phyloP scores from a whole-genome alignment of 2,113 vertebrate genomes.

The Casuarius casuarius region DNA sequence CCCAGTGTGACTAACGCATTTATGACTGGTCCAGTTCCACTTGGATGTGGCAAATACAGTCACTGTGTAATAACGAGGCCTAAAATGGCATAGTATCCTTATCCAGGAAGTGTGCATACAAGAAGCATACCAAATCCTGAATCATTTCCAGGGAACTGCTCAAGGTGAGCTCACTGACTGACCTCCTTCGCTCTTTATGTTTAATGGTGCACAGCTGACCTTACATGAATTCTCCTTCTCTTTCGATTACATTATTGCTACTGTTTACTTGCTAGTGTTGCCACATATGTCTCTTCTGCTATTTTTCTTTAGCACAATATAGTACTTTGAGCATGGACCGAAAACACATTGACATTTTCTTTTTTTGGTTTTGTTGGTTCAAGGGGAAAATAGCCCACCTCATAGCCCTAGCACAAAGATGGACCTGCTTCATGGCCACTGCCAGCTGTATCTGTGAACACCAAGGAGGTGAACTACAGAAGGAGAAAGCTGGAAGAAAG shows the following conservation, averaged over 20 bases:
- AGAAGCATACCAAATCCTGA: neutral
- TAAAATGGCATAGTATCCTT: neutral
- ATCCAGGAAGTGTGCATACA: neutral
- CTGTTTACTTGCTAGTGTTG: neutral
- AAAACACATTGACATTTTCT: neutral
- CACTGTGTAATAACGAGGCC: neutral
- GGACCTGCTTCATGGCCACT: neutral
- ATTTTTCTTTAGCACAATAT: neutral
- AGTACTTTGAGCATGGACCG: neutral
- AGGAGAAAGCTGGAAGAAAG: neutral
- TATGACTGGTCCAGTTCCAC: neutral
- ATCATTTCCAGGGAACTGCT: neutral
- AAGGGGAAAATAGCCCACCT: neutral
- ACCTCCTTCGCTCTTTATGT: neutral
- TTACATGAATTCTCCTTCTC: neutral
- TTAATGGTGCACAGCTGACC: fast-evolving
- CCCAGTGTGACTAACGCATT: neutral
- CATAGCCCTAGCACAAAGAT: neutral
- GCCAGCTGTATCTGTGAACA: neutral
- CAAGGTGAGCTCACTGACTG: neutral
- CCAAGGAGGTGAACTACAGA: neutral
- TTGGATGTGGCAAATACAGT: neutral
- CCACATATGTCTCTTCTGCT: neutral
- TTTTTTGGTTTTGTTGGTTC: neutral
- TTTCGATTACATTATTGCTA: neutral